Percentiles rank a stretch among this genome's conserved stretches.
Conservation (phyloP, 2,113 vertebrate species). For the Corythoichthys intestinalis region DNA sequence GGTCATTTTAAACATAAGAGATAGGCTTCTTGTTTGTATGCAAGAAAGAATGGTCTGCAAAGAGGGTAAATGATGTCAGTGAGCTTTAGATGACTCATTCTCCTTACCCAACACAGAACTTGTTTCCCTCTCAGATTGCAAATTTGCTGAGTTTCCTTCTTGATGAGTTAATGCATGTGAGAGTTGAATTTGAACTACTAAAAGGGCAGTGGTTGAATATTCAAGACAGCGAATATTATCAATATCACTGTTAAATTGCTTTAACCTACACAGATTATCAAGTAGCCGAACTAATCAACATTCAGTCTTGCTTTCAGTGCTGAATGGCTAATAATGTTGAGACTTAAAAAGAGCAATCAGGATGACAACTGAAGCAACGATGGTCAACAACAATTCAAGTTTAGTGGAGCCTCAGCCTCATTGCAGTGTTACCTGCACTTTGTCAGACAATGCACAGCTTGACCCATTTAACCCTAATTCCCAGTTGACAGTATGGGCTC, state of each 20-base stretch:
- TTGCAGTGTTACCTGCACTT: slow-evolving; percentile 2
- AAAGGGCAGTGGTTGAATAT: background rate
- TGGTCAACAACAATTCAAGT: background rate
- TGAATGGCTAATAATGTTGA: background rate
- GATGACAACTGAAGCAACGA: background rate
- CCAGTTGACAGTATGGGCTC: slow-evolving; percentile 5
- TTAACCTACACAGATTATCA: background rate
- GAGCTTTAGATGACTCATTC: background rate
- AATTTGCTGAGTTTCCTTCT: background rate
- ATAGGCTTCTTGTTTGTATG: background rate
- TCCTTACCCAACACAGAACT: background rate
- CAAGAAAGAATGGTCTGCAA: background rate
- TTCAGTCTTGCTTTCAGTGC: background rate
- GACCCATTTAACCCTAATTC: slow-evolving; percentile 5
- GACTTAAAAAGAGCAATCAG: slow-evolving; percentile 1
- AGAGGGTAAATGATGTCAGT: background rate
- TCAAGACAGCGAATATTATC: background rate
- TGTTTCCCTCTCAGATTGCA: background rate
- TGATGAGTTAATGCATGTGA: background rate
- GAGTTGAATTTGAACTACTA: background rate
- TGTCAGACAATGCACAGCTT: slow-evolving; percentile 7
- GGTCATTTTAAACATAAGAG: background rate
- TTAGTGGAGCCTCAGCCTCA: background rate
- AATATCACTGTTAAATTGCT: background rate
- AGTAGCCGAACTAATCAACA: background rate